Conservation (phyloP, 2,113 vertebrate genomes). For the Eonycteris spelaea region DNA sequence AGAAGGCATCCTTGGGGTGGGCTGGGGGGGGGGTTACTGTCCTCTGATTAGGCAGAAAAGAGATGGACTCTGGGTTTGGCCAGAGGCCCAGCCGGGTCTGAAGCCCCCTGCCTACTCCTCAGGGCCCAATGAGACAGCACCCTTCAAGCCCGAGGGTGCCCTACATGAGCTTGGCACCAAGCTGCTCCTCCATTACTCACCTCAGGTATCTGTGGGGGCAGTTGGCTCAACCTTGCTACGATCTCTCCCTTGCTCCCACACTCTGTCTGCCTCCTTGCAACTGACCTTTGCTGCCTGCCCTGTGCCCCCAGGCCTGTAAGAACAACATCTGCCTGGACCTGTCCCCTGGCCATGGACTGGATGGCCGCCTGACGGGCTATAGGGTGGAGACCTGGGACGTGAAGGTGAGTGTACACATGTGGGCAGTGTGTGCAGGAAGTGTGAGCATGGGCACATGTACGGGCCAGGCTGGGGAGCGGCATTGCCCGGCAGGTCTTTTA, state of each 20-base stretch:
- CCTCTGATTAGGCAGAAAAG: background rate
- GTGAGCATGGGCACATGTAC: accelerated
- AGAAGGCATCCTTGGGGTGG: background rate
- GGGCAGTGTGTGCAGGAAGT: background rate
- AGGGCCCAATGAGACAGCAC: slow-evolving; percentile 94
- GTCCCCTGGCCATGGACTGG: slow-evolving; percentile 89
- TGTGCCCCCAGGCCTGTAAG: slow-evolving; percentile 89
- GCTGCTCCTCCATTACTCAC: slow-evolving; percentile 95
- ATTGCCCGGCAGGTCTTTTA: background rate
- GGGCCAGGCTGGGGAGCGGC: background rate
- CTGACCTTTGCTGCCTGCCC: background rate
- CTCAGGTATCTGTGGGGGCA: slow-evolving; percentile 85
- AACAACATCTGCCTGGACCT: slow-evolving; percentile 96
- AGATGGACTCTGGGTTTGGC: background rate
- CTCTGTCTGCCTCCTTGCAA: background rate
- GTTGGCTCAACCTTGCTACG: background rate
- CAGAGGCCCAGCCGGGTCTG: background rate
- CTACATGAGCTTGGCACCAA: slow-evolving; percentile 89
- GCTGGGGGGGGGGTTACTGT: background rate
- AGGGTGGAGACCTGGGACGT: slow-evolving; percentile 95
- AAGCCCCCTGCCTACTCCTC: background rate
- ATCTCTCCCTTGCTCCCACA: background rate
- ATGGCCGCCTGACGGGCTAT: slow-evolving; percentile 95
- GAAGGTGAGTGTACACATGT: slow-evolving; percentile 83
- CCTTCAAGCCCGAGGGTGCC: slow-evolving; percentile 92